These are phyloP conservation scores for Thamnophis elegans DNA, from an alignment of 2,797 vertebrate species.

Conservation along the genomic window DNA sequence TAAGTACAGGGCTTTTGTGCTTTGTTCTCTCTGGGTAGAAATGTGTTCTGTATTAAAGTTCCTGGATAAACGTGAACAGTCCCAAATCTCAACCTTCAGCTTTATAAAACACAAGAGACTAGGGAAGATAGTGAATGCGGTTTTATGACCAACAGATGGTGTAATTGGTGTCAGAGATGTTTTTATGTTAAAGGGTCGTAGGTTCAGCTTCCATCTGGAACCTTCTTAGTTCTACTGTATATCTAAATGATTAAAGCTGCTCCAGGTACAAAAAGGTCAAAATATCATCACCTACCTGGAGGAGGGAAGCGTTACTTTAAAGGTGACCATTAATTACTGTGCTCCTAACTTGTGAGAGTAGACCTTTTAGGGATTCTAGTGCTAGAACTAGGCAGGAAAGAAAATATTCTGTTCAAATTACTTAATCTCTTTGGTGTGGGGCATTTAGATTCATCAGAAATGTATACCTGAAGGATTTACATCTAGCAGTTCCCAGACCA, in stretches of 20 bases:
- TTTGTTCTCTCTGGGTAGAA: conserved; percentile 76
- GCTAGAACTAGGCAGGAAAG: neutral
- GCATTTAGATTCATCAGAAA: neutral
- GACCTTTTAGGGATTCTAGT: conserved; percentile 9
- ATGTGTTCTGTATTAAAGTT: conserved; percentile 78
- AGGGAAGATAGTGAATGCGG: conserved; percentile 71
- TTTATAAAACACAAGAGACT: conserved; percentile 69
- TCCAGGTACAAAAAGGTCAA: conserved; percentile 54
- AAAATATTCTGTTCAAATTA: conserved; percentile 8
- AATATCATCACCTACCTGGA: conserved; percentile 59
- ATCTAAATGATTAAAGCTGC: conserved; percentile 65
- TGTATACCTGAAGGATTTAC: neutral
- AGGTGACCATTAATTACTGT: conserved; percentile 28
- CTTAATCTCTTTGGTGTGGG: neutral
- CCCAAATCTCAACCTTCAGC: conserved; percentile 71
- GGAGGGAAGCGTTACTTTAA: conserved; percentile 34
- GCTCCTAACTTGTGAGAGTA: conserved; percentile 21
- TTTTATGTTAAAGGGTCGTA: conserved; percentile 71
- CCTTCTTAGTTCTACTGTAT: conserved; percentile 59
- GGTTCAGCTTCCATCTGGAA: conserved; percentile 77
- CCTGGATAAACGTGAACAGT: conserved; percentile 68
- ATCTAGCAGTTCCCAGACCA: neutral
- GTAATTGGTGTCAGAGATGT: conserved; percentile 73
- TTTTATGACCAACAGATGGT: conserved; percentile 80
- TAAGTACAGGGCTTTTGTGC: conserved; percentile 74